Evolutionary conservation across 2,888 invertebrate species (phyloP), one percentile per base, ranked within the genome.

Genomic region (Eutolmus rufibarbis): DNA sequence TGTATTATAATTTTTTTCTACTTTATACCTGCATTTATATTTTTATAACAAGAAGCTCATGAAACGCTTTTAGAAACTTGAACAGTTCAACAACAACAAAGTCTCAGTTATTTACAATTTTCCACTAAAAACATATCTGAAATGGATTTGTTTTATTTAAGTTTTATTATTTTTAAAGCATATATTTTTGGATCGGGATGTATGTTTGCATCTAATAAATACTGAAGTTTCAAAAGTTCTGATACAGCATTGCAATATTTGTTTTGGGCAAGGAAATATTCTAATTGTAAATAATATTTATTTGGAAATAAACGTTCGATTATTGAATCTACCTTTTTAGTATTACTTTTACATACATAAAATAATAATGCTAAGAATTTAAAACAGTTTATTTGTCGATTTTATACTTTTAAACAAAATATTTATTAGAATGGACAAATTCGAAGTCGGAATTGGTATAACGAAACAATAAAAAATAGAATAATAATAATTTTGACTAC

Each of bases 71-170:
- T 84, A 74, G 85, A 85, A 85, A 85, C 85, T 74, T 85, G 74
- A 85, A 85, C 85, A 84, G 57, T 84, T 84, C 28, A 85, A 85
- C 85, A 85, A 85, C 43, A 85, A 85, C 74, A 85, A 85, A 74
- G 46, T 85, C 43, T 46, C 31, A 46, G 23, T 66, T 74, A 40
- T 43, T 46, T 85, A 74, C 31, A 74, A 34, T 82, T 74, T 85
- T 85, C 85, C 82, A 82, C 34, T 74, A 84, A 66, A 66, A 85
- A 84, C 74, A 74, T 40, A 2, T 74, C 85, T 85, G 82, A 85
- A 74, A 85, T 43, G 46, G n/a, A 28, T 40, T 82, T 28, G 16
- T n/a, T 9, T 23, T 31, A 14, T 14, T 85, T 43, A 57, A 31
- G 8, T 1, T 66, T 66, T n/a, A n/a, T n/a, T n/a, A n/a, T 74